Evolutionary conservation across 2,113 vertebrate species (phyloP), one percentile per base, ranked within the genome.

Genomic region (Gallinago paraguaiae): DNA sequence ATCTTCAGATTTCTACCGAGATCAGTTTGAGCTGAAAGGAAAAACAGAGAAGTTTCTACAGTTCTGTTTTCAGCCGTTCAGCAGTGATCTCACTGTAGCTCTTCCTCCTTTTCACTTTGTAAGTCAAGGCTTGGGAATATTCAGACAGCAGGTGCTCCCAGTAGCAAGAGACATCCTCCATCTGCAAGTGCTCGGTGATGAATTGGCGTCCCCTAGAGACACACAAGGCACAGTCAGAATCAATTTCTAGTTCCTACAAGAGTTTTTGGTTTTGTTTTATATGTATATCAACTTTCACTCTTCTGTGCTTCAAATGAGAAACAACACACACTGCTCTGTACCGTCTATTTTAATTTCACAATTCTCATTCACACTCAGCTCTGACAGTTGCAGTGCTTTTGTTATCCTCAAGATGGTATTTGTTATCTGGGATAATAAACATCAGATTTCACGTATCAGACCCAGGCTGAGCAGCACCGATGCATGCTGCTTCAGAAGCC

Each of bases 141-240:
- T 98, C 98, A 9, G 97, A 98, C 77, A 99, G 98, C 65, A 99
- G 98, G 72, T 90, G 97, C 95, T 99, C 98, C 99, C 99, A 99
- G 97, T 99, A 99, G 97, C 99, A 99, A 82, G 98, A 98, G 75
- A 99, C 77, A 7, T 99, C 99, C 67, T 98, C 97, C 99, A 99
- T 99, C 37, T 84, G 97, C 94, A 99, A 98, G 93, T 99, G 98
- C 75, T 99, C 94, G 7, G 97, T 95, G 95, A 99, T 99, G 96
- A 99, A 99, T 28, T 97, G 97, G 92, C 96, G 98, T 71, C 99
- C 99, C 96, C 99, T 99, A 96, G 64, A 94, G 51, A 96, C 37
- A 97, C 72, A 90, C 86, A 86, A 91, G 81, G 46, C 82, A 67
- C 75, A 92, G 75, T 93, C 76, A 97, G 48, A 81, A 79, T 68